Base-by-base conservation (phyloP, 2,888 invertebrate species). In the Abscondita cerata region DNA sequence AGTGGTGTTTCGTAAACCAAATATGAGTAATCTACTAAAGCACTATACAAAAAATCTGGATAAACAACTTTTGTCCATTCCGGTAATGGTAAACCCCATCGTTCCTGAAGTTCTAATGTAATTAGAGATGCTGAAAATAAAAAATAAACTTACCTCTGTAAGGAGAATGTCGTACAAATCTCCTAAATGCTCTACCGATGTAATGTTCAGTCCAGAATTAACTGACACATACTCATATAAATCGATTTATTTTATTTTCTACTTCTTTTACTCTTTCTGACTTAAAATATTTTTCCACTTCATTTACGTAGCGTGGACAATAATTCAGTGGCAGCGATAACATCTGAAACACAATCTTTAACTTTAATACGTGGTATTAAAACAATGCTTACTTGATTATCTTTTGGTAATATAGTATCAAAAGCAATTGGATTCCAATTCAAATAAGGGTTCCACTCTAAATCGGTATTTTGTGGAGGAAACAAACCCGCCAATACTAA, bases 341-440 rank as follows among this genome's bases (percentile, higher is more conserved):
- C n/a, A 44, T 18, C 44, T 44, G 44, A 11, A 44, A 44, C 16
- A 18, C n/a, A 11, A 19, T 15, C 9, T 3, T 8, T 41, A 41
- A 12, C 6, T 16, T 41, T 15, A 13, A 4, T 1, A 1, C 16
- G 13, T 16, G n/a, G 5, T 4, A 8, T 2, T n/a, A 13, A 15
- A 15, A 18, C n/a, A 2, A 33, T 46, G 64, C 48, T 63, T 64
- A 72, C 75, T 15, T 58, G 66, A 55, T 76, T 76, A 15, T 69
- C 36, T 44, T 64, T 15, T 12, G 56, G 51, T 0, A 87, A 84
- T 68, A 86, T 82, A 15, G 88, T 88, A 73, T 87, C 87, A 13
- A 90, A 85, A 8, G 90, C 89, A 59, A 91, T 87, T 6, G 92
- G 92, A 70, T 90, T 89, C 92, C 92, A 93, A 63, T 82, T 78